Percentiles rank a stretch among this genome's conserved stretches.
Conservation (phyloP, 2,888 invertebrate genomes). For the Xestia rhomboidea region DNA sequence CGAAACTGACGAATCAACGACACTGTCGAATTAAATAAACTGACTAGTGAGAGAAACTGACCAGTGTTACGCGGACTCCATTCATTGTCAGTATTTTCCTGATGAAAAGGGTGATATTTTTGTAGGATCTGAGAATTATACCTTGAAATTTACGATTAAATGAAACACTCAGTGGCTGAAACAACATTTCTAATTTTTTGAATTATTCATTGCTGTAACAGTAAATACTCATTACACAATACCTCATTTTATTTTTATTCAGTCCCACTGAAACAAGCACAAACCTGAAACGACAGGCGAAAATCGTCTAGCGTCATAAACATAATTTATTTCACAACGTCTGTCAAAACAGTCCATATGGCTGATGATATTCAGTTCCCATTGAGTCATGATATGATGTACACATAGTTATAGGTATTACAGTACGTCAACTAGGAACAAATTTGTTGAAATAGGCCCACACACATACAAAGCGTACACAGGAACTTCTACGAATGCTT, state of each 20-base stretch:
- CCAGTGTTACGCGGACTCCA: too few relatives aligned
- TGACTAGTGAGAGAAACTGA: too few relatives aligned
- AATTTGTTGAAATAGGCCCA: accelerated
- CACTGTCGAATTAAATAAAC: too few relatives aligned
- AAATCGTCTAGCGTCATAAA: constrained; percentile 35
- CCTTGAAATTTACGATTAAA: too few relatives aligned
- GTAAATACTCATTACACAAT: neutral
- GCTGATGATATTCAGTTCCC: constrained; percentile 61
- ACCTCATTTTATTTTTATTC: constrained; percentile 1
- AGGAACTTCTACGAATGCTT: neutral
- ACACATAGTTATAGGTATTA: neutral
- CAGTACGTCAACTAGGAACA: neutral
- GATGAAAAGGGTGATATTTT: too few relatives aligned
- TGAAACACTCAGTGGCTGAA: too few relatives aligned
- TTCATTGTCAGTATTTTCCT: too few relatives aligned
- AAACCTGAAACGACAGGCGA: constrained; percentile 37
- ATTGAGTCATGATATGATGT: constrained; percentile 58
- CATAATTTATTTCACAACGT: constrained; percentile 58
- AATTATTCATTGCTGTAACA: neutral
- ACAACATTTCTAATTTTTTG: neutral
- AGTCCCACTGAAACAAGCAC: constrained; percentile 35
- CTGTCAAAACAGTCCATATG: constrained; percentile 60
- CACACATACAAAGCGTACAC: neutral
- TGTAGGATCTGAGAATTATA: too few relatives aligned
- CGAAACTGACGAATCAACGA: too few relatives aligned